Evolutionary conservation across 2,888 invertebrate genomes (phyloP).

Genomic region (Anarsia innoxiella): DNA sequence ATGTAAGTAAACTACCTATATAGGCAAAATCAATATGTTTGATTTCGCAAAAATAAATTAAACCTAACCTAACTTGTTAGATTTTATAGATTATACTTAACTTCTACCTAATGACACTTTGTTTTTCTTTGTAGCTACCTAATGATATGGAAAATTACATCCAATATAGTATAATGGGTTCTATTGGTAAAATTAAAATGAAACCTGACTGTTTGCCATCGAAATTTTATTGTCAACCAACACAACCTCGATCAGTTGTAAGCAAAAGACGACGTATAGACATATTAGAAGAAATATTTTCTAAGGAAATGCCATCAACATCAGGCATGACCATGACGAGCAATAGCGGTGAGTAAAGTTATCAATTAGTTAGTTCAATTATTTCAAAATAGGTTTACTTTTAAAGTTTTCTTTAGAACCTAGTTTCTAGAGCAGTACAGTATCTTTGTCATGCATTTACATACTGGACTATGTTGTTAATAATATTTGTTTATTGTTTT

Average conservation of each 20-base stretch:
- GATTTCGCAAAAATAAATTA: too few species aligned
- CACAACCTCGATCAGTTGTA: conserved; percentile 3
- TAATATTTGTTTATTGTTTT: not conserved
- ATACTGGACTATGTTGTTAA: not conserved
- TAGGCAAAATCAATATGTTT: too few species aligned
- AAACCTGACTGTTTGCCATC: conserved; percentile 15
- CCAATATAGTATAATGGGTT: conserved; percentile 12
- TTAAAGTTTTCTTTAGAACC: too few species aligned
- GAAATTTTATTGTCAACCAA: conserved; percentile 17
- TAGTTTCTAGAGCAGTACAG: too few species aligned
- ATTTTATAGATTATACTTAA: too few species aligned
- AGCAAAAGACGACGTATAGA: conserved; percentile 2
- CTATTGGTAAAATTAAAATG: conserved; percentile 10
- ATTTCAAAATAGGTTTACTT: not conserved
- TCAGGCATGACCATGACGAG: not conserved
- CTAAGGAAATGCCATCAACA: not conserved
- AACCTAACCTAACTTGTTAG: too few species aligned
- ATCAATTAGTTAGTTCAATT: not conserved
- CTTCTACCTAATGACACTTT: too few species aligned
- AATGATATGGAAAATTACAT: conserved; percentile 16
- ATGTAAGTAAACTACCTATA: too few species aligned
- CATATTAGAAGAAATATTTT: not conserved
- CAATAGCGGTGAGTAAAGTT: not conserved
- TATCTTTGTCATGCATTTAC: not conserved
- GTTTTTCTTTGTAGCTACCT: too few species aligned